Evolutionary conservation across 64 coral and sea anemone genomes (phyloP).

Genomic region (Pachyseris speciosa): DNA sequence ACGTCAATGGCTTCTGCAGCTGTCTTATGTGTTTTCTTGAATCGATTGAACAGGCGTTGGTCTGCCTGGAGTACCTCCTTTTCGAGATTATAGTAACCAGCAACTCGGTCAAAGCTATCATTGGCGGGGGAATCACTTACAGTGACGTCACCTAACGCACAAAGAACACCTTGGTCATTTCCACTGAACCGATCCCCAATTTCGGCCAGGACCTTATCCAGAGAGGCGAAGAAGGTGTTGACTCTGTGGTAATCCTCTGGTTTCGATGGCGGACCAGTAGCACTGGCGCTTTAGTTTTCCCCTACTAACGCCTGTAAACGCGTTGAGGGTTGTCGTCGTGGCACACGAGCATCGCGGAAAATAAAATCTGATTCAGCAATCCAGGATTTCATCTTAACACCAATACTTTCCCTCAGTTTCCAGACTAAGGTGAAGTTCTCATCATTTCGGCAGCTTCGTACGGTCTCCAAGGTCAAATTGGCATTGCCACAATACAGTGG

Average conservation of each 20-base stretch:
- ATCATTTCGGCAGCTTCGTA: constrained; percentile 21
- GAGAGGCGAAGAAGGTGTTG: not conserved
- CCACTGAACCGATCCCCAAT: constrained; percentile 13
- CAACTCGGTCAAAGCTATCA: not conserved
- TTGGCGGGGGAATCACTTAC: not conserved
- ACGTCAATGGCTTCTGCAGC: not conserved
- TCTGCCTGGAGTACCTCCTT: not conserved
- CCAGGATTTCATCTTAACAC: constrained; percentile 15
- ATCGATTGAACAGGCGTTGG: not conserved
- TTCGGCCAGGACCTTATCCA: not conserved
- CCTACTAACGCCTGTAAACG: constrained; percentile 4
- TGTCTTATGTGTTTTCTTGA: not conserved
- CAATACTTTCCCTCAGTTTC: not conserved
- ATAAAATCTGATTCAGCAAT: constrained; percentile 5
- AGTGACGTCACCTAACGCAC: constrained; percentile 5
- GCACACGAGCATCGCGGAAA: constrained; percentile 4
- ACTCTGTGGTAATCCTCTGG: constrained; percentile 3
- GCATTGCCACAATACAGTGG: too few relatives aligned
- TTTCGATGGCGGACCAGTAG: too few relatives aligned
- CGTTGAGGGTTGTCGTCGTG: constrained; percentile 24
- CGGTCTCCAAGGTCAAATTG: not conserved
- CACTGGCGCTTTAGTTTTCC: not conserved
- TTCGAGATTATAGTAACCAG: not conserved
- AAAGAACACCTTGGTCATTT: constrained; percentile 14
- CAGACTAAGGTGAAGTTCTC: constrained; percentile 1